Conservation (phyloP, 23 tunicate species). For the Corella eumyota region DNA sequence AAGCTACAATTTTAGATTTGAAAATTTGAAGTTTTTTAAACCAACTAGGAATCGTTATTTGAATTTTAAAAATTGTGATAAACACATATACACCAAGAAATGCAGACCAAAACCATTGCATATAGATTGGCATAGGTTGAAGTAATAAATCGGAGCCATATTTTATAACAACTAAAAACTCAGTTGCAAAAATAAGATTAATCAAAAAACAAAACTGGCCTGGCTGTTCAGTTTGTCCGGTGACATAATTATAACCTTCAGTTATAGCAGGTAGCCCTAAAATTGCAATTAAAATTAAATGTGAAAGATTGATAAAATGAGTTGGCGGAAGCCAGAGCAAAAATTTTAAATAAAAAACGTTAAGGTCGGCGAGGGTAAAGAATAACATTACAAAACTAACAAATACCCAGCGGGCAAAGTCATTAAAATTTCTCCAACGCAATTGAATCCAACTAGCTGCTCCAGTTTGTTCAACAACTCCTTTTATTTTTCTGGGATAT, state of each 20-base stretch:
- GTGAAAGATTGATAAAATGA: conserved; percentile 38
- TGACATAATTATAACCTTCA: conserved; percentile 77
- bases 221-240: conserved; percentile 45
- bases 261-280: conserved; percentile 87
- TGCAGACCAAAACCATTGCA: conserved; percentile 60
- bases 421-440: conserved; percentile 70
- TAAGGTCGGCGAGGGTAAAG: conserved; percentile 79
- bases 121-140: conserved; percentile 68
- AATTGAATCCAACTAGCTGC: conserved; percentile 92
- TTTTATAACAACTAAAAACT: conserved; percentile 63
- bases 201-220: conserved; percentile 85
- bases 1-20: no score
- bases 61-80: conserved; percentile 85
- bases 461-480: conserved; percentile 79
- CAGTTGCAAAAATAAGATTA: conserved; percentile 53
- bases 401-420: conserved; percentile 69
- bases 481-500: conserved; percentile 66
- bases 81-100: conserved; percentile 33
- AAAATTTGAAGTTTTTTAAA: no score
- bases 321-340: conserved; percentile 90
- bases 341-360: conserved; percentile 88
- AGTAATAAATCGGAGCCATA: conserved; percentile 65
- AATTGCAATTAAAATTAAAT: conserved; percentile 41
- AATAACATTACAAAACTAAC: conserved; percentile 44
- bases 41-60: conserved; percentile 59